phyloP scores from a whole-genome alignment of 2,888 invertebrate species.

The Luffia ferchaultella region DNA sequence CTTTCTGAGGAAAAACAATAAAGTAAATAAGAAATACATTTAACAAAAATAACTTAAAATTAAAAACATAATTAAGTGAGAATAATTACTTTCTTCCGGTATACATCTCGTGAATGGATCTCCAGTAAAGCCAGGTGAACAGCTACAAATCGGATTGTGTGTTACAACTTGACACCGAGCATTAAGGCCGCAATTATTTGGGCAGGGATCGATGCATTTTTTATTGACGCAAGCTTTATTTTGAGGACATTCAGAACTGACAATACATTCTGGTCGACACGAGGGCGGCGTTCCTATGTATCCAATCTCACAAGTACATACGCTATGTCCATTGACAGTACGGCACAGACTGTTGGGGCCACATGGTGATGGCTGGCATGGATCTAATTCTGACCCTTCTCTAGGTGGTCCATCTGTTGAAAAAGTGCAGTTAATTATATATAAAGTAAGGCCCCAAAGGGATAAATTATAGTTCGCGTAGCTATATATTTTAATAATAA shows the following conservation, averaged over 20 bases:
- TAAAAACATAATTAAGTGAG: slow-evolving; percentile 1
- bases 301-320: slow-evolving; percentile 79
- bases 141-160: slow-evolving; percentile 88
- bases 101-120: slow-evolving; percentile 80
- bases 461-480: no score
- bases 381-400: slow-evolving; percentile 44
- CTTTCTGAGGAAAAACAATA: slow-evolving; percentile 22
- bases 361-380: slow-evolving; percentile 85
- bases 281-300: slow-evolving; percentile 82
- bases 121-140: slow-evolving; percentile 78
- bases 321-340: slow-evolving; percentile 78
- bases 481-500: no score
- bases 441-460: no score
- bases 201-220: slow-evolving; percentile 84
- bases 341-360: slow-evolving; percentile 84
- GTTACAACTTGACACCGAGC: slow-evolving; percentile 85
- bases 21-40: slow-evolving; percentile 15
- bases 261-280: slow-evolving; percentile 84
- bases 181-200: slow-evolving; percentile 81
- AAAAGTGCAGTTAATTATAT: no score
- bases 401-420: slow-evolving; percentile 26
- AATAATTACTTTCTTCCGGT: slow-evolving; percentile 68
- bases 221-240: slow-evolving; percentile 82
- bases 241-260: slow-evolving; percentile 84
- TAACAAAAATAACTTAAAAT: slow-evolving; percentile 3